Evolutionary conservation across 2,888 invertebrate genomes (phyloP).

Genomic region (Drosophila silvestris): DNA sequence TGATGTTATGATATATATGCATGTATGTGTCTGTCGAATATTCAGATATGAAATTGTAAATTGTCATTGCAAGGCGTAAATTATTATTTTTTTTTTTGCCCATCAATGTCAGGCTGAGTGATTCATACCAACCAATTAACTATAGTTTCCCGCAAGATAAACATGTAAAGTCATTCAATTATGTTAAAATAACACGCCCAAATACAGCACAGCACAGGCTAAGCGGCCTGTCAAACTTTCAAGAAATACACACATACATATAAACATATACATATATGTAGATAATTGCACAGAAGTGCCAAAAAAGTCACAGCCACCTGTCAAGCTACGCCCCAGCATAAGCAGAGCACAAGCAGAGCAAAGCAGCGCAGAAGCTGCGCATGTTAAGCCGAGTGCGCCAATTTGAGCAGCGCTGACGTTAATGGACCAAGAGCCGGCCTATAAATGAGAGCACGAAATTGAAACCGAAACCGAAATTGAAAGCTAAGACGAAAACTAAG

Average conservation of each 20-base stretch:
- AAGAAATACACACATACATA: constrained; percentile 18
- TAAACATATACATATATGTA: background rate
- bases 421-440: constrained; percentile 62
- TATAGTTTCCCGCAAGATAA: background rate
- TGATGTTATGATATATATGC: background rate
- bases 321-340: constrained; percentile 17
- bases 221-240: constrained; percentile 56
- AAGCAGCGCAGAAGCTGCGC: background rate
- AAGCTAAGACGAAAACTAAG: constrained; percentile 6
- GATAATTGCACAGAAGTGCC: constrained; percentile 41
- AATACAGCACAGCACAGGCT: constrained; percentile 1
- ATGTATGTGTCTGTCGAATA: background rate
- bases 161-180: constrained; percentile 30
- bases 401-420: constrained; percentile 52
- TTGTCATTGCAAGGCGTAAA: constrained; percentile 7
- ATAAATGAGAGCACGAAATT: constrained; percentile 4
- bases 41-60: background rate
- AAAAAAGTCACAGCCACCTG: constrained; percentile 38
- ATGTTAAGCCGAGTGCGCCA: constrained; percentile 55
- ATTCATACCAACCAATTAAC: constrained; percentile 11
- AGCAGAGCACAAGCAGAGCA: background rate
- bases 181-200: constrained; percentile 6
- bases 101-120: constrained; percentile 2
- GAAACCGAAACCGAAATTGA: constrained; percentile 3
- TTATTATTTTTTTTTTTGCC: background rate